Evolutionary conservation across 2,888 invertebrate genomes (phyloP), one percentile per base, ranked within the genome.

Genomic region (Spisula subtruncata): DNA sequence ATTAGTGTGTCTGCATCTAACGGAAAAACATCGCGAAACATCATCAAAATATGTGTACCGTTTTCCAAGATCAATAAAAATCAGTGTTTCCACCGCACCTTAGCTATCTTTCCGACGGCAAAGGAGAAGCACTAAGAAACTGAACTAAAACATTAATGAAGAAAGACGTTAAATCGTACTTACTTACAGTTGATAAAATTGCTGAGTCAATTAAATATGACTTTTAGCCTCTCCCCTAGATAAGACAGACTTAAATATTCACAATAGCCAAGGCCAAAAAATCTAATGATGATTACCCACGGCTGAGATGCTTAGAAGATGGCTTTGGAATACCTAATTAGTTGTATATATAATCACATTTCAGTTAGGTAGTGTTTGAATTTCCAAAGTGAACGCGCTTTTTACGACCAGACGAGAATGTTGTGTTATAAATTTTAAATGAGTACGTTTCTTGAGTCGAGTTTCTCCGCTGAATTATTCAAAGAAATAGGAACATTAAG

Each of bases 391-490:
- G 75, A 35, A 75, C 75, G 75, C 29, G 35, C 75, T 75, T 75
- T 75, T 75, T 75, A 75, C 35, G 75, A 75, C 75, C 16, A 35
- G 75, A 75, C 75, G 35, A 32, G 35, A 75, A 75, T 18, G 75
- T 75, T 75, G 35, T 32, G 32, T 35, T 75, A 75, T 75, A 75
- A 75, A 75, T 75, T 75, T 75, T 75, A 75, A 35, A 75, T 75
- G 75, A 75, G 75, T 75, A 75, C 75, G 35, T 75, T 75, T 75
- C 75, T 75, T 75, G 32, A 75, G 75, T 75, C 75, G 32, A 75
- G 81, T 87, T 87, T 82, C 87, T 79, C 75, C 41, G 29, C 48
- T 85, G 56, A 85, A 85, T 85, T 35, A 85, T 85, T 85, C 54
- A 85, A 54, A 80, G 56, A 71, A 48, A 80, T 51, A 41, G 12